A percentile compares a stretch with the other conserved stretches of the same genome.
phyloP scores from a whole-genome alignment of 2,888 invertebrate genomes.

The Drosophila leonis region DNA sequence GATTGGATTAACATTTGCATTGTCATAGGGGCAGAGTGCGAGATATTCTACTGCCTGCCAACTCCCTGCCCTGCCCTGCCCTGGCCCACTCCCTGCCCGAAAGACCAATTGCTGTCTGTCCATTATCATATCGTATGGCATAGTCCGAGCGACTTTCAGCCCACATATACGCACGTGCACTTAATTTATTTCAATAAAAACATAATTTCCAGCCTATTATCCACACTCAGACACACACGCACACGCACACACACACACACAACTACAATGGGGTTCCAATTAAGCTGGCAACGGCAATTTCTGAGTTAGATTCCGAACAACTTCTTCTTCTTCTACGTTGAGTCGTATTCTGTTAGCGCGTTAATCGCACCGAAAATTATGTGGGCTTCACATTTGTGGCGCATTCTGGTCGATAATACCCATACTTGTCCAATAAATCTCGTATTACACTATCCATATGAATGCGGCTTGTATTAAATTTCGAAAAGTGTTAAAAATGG shows the following conservation, averaged over 20 bases:
- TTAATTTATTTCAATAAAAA: conserved; percentile 81
- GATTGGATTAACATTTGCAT: conserved; percentile 73
- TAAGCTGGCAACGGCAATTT: conserved; percentile 58
- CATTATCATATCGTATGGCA: conserved; percentile 12
- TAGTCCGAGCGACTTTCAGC: conserved; percentile 36
- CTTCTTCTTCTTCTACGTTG: conserved; percentile 2
- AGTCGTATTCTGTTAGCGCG: conserved; percentile 45
- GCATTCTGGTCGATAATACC: conserved; percentile 55
- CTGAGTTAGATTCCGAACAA: conserved; percentile 29
- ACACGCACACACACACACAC: conserved; percentile 13
- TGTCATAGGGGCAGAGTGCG: conserved; percentile 56
- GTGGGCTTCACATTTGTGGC: conserved; percentile 53
- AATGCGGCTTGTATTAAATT: conserved; percentile 75
- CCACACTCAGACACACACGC: conserved; percentile 50
- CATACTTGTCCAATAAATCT: conserved; percentile 71
- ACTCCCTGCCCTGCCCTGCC: not conserved
- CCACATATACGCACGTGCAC: conserved; percentile 79
- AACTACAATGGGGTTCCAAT: conserved; percentile 66
- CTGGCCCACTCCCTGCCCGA: too few relatives aligned
- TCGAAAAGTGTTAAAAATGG: conserved; percentile 62
- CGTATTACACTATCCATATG: conserved; percentile 72
- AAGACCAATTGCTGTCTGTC: conserved; percentile 38
- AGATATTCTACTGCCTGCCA: not conserved
- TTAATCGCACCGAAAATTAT: conserved; percentile 75
- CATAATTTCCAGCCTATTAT: conserved; percentile 77